Evolutionary conservation across 2,797 vertebrate genomes (phyloP).

Genomic region (Rhinatrema bivittatum): DNA sequence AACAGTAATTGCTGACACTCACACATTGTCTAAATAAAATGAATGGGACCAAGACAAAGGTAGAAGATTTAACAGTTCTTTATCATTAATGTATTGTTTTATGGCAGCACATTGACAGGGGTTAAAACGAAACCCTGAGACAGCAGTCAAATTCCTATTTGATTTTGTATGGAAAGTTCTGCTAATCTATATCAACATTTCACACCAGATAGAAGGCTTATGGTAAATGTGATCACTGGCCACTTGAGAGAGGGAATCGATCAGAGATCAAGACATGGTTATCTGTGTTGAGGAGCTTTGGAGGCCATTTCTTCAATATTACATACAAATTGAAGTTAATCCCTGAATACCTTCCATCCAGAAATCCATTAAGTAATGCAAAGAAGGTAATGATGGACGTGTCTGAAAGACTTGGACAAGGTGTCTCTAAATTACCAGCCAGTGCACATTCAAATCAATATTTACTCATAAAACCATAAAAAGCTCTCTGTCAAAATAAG

Average conservation of each 20-base stretch:
- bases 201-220: constrained; percentile 38
- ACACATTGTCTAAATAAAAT: too few species aligned
- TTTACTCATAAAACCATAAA: constrained; percentile 42
- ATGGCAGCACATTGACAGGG: constrained; percentile 36
- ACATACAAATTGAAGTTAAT: too few species aligned
- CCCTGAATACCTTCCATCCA: too few species aligned
- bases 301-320: too few species aligned
- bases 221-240: constrained; percentile 4
- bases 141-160: constrained; percentile 37
- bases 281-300: constrained; percentile 7
- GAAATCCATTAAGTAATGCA: constrained; percentile 13
- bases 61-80: constrained; percentile 39
- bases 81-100: constrained; percentile 27
- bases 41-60: constrained; percentile 23
- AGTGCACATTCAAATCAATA: constrained; percentile 49
- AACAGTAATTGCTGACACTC: too few species aligned
- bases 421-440: constrained; percentile 43
- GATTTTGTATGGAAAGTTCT: too few species aligned
- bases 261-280: constrained; percentile 5
- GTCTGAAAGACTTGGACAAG: constrained; percentile 9
- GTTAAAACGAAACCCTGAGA: constrained; percentile 28
- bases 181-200: constrained; percentile 41
- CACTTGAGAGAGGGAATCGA: constrained; percentile 15
- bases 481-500: constrained; percentile 41
- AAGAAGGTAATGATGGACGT: constrained; percentile 25